Conservation (phyloP, 2,113 vertebrate species). For the Lynx canadensis region DNA sequence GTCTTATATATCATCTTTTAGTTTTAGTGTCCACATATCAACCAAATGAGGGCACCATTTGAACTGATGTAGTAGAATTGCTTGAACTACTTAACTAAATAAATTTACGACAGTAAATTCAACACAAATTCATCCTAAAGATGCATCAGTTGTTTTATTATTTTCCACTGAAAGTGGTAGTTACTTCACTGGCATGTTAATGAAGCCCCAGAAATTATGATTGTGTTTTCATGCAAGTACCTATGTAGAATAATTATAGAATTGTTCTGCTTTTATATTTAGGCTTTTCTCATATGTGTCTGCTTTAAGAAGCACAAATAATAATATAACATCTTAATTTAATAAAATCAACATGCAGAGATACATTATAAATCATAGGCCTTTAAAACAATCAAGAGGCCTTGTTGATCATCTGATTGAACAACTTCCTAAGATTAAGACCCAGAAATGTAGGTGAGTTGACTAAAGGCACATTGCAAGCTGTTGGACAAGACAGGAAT, state of each 20-base stretch:
- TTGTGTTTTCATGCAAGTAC: neutral
- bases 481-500: neutral
- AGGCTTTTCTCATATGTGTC: neutral
- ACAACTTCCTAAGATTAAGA: neutral
- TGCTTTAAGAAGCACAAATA: neutral
- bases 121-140: neutral
- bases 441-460: neutral
- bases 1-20: neutral
- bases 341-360: neutral
- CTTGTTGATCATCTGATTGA: neutral
- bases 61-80: neutral
- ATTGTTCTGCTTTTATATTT: neutral
- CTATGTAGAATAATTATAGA: neutral
- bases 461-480: neutral
- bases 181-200: neutral
- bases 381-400: neutral
- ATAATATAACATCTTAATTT: constrained; percentile 1
- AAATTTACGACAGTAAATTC: neutral
- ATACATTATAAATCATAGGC: neutral
- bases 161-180: neutral
- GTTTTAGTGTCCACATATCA: neutral
- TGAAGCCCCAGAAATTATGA: neutral
- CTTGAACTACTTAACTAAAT: neutral
- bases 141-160: neutral
- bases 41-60: neutral